Evolutionary conservation across 2,113 vertebrate genomes (phyloP), one percentile per base, ranked within the genome.

Genomic region (Pithys albifrons): DNA sequence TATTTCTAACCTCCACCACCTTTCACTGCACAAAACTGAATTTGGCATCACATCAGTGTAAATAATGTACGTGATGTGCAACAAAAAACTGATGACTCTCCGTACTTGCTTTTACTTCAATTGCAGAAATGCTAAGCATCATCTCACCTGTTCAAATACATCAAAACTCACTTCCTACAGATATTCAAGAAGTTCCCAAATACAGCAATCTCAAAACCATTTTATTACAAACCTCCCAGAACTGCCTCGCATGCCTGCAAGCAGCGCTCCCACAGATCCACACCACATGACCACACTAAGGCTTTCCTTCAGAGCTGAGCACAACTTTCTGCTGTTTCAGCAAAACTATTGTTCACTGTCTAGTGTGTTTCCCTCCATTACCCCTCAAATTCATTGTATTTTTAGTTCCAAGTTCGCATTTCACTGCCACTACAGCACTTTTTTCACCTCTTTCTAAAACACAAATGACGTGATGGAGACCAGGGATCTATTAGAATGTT

Each of bases 281-380:
- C 27, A 77, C 7, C 75, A 65, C 46, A 14, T 58, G 77, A 67
- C 23, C 66, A 62, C 8, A 12, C 7, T 23, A 45, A 10, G 19
- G 23, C 27, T 61, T 46, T 75, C 43, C 43, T 88, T 72, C 66
- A 79, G 18, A 90, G 55, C 16, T 1, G 1, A 90, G 39, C 16
- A 84, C 31, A 88, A 41, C 80, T 81, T 75, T 19, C 69, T 8
- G 8, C 61, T 84, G 37, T 79, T 91, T 66, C 72, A 95, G n/a
- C 59, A 88, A 85, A 73, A 61, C 49, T 37, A 45, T 3, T 79
- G 33, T 52, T 25, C 17, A 61, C 33, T 73, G 58, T 73, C 49
- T 45, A 14, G 27, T 1, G 0, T 22, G 23, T 29, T 48, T 70
- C 46, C n/a, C 12, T 75, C 76, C 25, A 46, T 3, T 5, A 13